Evolutionary conservation across 2,113 vertebrate species (phyloP), one percentile per base, ranked within the genome.

Genomic region (Boleophthalmus pectinirostris): DNA sequence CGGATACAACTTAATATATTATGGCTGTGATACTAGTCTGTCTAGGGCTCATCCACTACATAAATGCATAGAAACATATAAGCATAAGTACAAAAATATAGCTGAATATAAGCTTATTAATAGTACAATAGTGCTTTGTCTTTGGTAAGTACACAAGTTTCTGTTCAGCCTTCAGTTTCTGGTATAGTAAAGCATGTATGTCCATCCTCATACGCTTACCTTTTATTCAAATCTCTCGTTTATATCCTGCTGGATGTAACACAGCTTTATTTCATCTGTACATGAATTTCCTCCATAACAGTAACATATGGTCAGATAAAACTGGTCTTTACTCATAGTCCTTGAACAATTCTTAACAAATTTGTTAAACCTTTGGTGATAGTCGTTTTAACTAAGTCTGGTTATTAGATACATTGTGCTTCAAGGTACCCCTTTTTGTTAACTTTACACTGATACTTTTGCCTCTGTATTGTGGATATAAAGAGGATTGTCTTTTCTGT

Each of bases 1-100:
- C 78, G 77, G 81, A 86, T 70, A 88, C 72, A 88, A 70, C 82
- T 92, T 81, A 92, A 93, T 94, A 94, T 93, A 94, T 94, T 93
- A 94, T 90, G 78, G 85, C 82, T 91, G 91, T 84, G 77, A 85
- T 88, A 88, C 80, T 86, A 84, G 58, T 61, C 58, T 18, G 58
- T 61, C 82, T 82, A 74, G 74, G 88, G 83, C 88, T 75, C 74
- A 80, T 82, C 79, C 87, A 77, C 75, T 84, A 75, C 80, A 80
- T 83, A 82, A 81, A 87, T 78, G 84, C 85, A 80, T 74, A 81
- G 80, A 80, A 75, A 69, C 88, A 89, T 88, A 64, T 79, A 90
- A 87, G 82, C 82, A 79, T 87, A 87, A 89, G 87, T 90, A 88
- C 85, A 89, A 93, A 91, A 91, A 90, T 88, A 88, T 82, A 87